Conservation (phyloP, 2,888 invertebrate species). For the Apotomis turbidana region DNA sequence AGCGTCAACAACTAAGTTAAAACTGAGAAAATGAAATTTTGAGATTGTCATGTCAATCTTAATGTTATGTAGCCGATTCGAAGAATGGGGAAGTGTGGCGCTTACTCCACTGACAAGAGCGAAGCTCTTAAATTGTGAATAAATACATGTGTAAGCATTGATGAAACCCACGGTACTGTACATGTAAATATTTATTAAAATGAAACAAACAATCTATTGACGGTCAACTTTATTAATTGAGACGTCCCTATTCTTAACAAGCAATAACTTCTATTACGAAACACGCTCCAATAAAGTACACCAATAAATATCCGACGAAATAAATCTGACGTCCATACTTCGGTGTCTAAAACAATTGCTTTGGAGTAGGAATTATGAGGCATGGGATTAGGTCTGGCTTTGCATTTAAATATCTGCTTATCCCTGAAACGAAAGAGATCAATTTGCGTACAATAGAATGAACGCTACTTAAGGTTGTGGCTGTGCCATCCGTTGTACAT, state of each 20-base stretch:
- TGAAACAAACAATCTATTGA: not conserved
- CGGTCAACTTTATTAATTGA: not conserved
- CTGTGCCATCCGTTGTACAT: too few species aligned
- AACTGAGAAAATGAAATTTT: too few species aligned
- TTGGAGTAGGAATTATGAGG: conserved; percentile 31
- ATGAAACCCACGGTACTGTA: too few species aligned
- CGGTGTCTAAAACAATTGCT: conserved; percentile 38
- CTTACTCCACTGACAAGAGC: too few species aligned
- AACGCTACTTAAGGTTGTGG: conserved; percentile 26
- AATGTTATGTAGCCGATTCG: too few species aligned
- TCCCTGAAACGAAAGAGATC: conserved; percentile 35
- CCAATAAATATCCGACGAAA: conserved; percentile 15
- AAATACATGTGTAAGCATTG: too few species aligned
- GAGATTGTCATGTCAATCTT: too few species aligned
- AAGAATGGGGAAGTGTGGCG: too few species aligned
- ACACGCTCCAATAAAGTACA: not conserved
- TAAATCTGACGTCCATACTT: conserved; percentile 33
- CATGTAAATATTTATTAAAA: too few species aligned
- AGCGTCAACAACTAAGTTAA: too few species aligned
- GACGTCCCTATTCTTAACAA: not conserved
- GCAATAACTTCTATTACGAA: conserved; percentile 13
- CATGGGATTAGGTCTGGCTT: conserved; percentile 36
- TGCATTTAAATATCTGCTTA: conserved; percentile 41
- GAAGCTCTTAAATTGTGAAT: too few species aligned
- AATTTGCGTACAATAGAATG: conserved; percentile 43